Evolutionary conservation across 2,113 vertebrate species (phyloP).

Genomic region (Campylomormyrus tamandua): DNA sequence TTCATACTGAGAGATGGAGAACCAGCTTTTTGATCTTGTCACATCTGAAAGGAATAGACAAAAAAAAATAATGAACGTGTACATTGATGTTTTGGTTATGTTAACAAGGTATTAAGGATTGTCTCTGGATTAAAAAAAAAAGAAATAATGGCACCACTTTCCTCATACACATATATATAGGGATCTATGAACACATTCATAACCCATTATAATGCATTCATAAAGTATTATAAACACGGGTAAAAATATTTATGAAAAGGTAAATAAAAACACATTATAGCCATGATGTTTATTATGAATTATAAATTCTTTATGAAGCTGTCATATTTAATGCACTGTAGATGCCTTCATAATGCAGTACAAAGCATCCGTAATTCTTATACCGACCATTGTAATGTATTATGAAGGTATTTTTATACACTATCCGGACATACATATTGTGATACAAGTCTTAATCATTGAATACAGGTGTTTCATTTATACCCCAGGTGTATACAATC

Average conservation of each 20-base stretch:
- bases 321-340: background rate
- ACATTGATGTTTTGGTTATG: conserved; percentile 33
- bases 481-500: background rate
- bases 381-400: background rate
- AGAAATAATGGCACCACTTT: conserved; percentile 26
- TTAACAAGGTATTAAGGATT: conserved; percentile 37
- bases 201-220: background rate
- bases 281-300: background rate
- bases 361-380: background rate
- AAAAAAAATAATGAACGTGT: background rate
- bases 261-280: background rate
- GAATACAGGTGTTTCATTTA: background rate
- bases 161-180: background rate
- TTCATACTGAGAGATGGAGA: background rate
- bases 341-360: background rate
- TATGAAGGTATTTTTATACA: background rate
- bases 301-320: background rate
- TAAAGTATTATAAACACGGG: background rate
- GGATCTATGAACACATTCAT: background rate
- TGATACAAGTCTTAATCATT: background rate
- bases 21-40: background rate
- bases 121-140: conserved; percentile 34
- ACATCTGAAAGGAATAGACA: background rate
- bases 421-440: background rate
- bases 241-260: background rate